Evolutionary conservation across 2,113 vertebrate genomes (phyloP).

Genomic region (Erpornis zantholeuca): DNA sequence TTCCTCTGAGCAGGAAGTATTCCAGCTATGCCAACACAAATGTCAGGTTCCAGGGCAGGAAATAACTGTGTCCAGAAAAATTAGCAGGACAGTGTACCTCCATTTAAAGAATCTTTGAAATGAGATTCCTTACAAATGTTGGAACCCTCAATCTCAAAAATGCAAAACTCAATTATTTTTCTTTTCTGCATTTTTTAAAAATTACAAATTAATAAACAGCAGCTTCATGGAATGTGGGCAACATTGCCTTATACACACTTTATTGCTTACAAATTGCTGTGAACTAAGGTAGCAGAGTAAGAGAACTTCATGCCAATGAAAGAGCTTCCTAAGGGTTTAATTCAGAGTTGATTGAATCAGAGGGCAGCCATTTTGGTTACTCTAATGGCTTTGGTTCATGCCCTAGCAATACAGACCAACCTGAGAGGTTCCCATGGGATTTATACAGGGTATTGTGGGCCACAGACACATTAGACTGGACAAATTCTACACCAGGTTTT

Average conservation of each 20-base stretch:
- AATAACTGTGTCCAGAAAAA: background rate
- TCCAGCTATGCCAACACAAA: background rate
- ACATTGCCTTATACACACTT: background rate
- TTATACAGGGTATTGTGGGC: background rate
- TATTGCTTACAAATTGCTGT: background rate
- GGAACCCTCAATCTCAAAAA: background rate
- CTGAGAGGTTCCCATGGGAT: background rate
- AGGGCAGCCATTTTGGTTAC: background rate
- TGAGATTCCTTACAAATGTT: background rate
- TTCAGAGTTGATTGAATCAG: background rate
- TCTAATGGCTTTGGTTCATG: background rate
- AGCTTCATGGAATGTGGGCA: background rate
- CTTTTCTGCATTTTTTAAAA: background rate
- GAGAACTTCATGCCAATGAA: background rate
- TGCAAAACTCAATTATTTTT: background rate
- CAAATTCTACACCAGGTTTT: background rate
- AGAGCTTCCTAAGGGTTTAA: background rate
- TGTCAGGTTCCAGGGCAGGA: background rate
- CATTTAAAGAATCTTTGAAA: background rate
- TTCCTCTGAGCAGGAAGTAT: conserved; percentile 7
- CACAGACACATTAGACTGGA: background rate
- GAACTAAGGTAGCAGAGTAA: background rate
- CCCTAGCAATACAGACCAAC: background rate
- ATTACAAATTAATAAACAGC: background rate
- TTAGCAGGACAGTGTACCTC: background rate